These are phyloP conservation scores for Ophiodon elongatus DNA, from an alignment of 2,113 vertebrate species.

Conservation along the genomic window DNA sequence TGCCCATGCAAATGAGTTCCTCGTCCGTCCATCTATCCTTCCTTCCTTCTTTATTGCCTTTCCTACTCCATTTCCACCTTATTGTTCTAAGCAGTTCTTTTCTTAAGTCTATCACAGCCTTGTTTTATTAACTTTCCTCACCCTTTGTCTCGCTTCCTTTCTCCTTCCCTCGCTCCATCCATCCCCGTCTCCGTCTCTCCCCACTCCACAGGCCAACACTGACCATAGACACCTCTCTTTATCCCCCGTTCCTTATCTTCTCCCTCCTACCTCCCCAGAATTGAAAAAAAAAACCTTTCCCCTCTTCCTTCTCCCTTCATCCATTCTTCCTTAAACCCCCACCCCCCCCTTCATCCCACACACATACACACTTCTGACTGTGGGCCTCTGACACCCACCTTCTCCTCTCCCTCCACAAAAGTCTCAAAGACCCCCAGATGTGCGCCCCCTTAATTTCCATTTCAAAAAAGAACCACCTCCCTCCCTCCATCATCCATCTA, in stretches of 20 bases:
- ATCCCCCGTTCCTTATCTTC: constrained; percentile 28
- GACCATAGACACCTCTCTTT: constrained; percentile 14
- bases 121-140: constrained; percentile 4
- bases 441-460: constrained; percentile 81
- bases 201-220: constrained; percentile 13
- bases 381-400: constrained; percentile 78
- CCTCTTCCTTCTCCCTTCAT: constrained; percentile 41
- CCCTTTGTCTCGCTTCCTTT: constrained; percentile 10
- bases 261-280: constrained; percentile 37
- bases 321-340: constrained; percentile 34
- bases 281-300: constrained; percentile 45
- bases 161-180: constrained; percentile 13
- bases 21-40: constrained; percentile 38
- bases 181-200: background rate
- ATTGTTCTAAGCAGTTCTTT: constrained; percentile 14
- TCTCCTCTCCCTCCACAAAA: constrained; percentile 65
- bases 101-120: background rate
- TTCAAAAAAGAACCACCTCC: constrained; percentile 76
- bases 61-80: constrained; percentile 10
- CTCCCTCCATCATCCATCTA: constrained; percentile 64
- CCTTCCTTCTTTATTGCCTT: constrained; percentile 24
- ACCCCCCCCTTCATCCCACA: constrained; percentile 34
- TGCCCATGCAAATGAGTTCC: constrained; percentile 68
- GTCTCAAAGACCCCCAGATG: constrained; percentile 83
- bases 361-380: constrained; percentile 63